phyloP scores from a whole-genome alignment of 2,888 invertebrate species.

The Drosophila ezoana region DNA sequence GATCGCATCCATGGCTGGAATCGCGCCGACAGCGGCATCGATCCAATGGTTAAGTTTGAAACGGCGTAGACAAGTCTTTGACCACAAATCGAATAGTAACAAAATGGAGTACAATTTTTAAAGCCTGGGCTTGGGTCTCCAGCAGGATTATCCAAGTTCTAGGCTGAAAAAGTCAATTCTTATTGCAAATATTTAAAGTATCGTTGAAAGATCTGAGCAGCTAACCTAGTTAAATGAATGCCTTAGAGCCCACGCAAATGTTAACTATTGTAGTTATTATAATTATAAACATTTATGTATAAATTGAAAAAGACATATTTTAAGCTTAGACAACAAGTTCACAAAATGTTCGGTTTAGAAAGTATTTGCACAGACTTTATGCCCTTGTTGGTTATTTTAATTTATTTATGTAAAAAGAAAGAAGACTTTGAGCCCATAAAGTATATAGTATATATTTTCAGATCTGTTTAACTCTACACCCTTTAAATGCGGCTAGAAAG shows the following conservation, averaged over 20 bases:
- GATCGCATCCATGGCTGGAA: slow-evolving; percentile 60
- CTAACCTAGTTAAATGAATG: not conserved
- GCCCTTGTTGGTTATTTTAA: too few species aligned
- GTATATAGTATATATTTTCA: too few species aligned
- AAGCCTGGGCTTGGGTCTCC: not conserved
- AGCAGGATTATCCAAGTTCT: slow-evolving; percentile 4
- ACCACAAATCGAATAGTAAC: slow-evolving; percentile 15
- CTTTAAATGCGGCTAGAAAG: too few species aligned
- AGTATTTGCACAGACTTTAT: too few species aligned
- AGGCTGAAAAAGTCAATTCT: slow-evolving; percentile 15
- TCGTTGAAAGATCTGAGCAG: not conserved
- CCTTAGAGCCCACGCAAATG: not conserved
- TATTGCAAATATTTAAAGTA: not conserved
- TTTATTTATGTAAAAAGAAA: not conserved
- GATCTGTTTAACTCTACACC: too few species aligned
- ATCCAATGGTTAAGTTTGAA: slow-evolving; percentile 34
- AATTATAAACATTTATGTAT: not conserved
- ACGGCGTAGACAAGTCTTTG: slow-evolving; percentile 6
- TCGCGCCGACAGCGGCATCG: slow-evolving; percentile 31
- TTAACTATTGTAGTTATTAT: slow-evolving; percentile 3
- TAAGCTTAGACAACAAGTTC: slow-evolving; percentile 14
- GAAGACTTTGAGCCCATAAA: not conserved
- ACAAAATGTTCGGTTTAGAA: too few species aligned
- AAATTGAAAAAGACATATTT: slow-evolving; percentile 15
- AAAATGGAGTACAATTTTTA: slow-evolving; percentile 15